phyloP scores from a whole-genome alignment of 2,888 invertebrate genomes.

The Yponomeuta malinellus region DNA sequence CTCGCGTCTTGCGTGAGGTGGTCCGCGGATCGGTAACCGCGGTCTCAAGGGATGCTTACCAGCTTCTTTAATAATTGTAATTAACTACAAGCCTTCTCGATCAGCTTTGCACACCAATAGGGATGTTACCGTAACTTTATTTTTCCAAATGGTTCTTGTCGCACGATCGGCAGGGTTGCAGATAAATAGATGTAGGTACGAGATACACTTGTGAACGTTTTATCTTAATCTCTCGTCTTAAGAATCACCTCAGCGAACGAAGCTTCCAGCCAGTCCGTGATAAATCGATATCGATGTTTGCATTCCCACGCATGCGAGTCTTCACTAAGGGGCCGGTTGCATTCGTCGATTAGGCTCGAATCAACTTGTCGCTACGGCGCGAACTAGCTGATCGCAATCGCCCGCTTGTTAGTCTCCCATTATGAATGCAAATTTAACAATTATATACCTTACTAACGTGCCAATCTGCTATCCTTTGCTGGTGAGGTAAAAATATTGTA shows the following conservation, averaged over 20 bases:
- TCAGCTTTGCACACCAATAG: constrained; percentile 8
- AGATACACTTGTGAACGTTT: neutral
- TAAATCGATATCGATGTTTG: constrained; percentile 2
- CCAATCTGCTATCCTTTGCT: constrained; percentile 33
- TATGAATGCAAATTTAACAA: constrained; percentile 68
- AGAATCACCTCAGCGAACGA: neutral
- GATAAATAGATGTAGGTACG: neutral
- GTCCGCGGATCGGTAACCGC: constrained; percentile 46
- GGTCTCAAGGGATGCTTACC: constrained; percentile 40
- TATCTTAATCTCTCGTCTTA: neutral
- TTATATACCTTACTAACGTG: constrained; percentile 37
- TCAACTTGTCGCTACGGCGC: constrained; percentile 57
- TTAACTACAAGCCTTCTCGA: constrained; percentile 52
- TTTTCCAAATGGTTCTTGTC: neutral
- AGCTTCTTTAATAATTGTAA: constrained; percentile 62
- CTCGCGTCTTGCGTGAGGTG: constrained; percentile 36
- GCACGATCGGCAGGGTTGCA: neutral
- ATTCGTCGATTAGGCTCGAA: constrained; percentile 36
- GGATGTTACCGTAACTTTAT: constrained; percentile 10
- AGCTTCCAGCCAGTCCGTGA: constrained; percentile 14
- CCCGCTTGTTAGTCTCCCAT: constrained; percentile 56
- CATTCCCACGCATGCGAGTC: constrained; percentile 15
- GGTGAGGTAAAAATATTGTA: constrained; percentile 25
- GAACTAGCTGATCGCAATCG: constrained; percentile 63
- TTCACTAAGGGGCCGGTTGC: constrained; percentile 35